These are phyloP conservation scores for Allygus modestus DNA, from an alignment of 2,888 invertebrate genomes.

Conservation along the genomic window DNA sequence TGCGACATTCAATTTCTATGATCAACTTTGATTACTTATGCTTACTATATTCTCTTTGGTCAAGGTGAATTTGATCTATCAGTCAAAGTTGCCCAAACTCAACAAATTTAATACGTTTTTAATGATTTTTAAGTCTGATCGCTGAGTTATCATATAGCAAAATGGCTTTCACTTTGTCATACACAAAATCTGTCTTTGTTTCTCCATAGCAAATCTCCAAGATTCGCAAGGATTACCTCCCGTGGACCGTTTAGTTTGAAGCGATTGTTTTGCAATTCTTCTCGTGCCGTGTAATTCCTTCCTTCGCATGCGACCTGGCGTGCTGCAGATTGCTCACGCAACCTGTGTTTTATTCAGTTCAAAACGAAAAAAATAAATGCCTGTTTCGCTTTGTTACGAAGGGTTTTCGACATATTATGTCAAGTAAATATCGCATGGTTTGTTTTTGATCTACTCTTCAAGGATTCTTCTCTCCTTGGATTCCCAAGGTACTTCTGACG, in stretches of 20 bases:
- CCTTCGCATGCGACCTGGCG: conserved; percentile 16
- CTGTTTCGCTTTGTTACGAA: background rate
- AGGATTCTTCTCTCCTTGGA: background rate
- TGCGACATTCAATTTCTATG: too few species aligned
- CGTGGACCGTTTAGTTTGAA: background rate
- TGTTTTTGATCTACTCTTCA: background rate
- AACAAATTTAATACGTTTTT: too few species aligned
- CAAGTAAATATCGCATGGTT: background rate
- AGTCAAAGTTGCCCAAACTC: too few species aligned
- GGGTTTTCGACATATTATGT: background rate
- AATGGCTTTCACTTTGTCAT: too few species aligned
- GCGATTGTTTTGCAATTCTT: background rate
- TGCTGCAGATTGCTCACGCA: background rate
- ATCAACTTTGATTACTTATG: too few species aligned
- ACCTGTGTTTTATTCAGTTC: background rate
- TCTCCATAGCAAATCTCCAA: background rate
- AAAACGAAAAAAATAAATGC: background rate
- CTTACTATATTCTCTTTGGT: too few species aligned
- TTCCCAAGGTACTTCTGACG: background rate
- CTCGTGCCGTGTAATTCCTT: conserved; percentile 3
- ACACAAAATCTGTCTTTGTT: too few species aligned
- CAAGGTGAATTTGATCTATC: too few species aligned
- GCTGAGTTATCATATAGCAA: too few species aligned
- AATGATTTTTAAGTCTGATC: too few species aligned
- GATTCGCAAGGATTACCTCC: background rate